Evolutionary conservation across 2,888 invertebrate genomes (phyloP).

Genomic region (Teleiodes luculella): DNA sequence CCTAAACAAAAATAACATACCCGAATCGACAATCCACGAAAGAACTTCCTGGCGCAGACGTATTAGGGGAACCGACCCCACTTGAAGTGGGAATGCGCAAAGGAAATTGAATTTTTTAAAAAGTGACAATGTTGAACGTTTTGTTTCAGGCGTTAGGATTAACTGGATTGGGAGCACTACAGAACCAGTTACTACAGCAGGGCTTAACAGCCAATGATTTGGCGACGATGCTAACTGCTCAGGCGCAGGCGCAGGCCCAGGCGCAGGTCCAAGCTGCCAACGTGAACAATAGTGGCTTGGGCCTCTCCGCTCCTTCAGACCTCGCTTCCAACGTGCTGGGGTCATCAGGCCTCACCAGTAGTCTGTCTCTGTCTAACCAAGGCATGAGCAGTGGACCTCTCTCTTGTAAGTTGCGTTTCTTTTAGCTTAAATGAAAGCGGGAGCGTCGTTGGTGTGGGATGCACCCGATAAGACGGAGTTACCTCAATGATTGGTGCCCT

Average conservation of each 20-base stretch:
- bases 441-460: no score
- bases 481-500: no score
- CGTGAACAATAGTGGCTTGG: conserved; percentile 49
- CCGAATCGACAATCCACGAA: no score
- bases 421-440: no score
- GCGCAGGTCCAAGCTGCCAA: conserved; percentile 35
- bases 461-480: no score
- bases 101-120: no score
- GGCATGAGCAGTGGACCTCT: conserved; percentile 60
- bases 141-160: conserved; percentile 63
- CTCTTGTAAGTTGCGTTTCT: conserved; percentile 59
- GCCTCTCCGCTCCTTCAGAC: conserved; percentile 45
- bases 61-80: no score
- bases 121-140: no score
- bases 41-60: no score
- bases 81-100: no score
- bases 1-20: no score
- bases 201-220: conserved; percentile 67
- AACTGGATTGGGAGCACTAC: conserved; percentile 67
- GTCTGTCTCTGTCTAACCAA: conserved; percentile 32
- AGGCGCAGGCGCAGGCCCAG: conserved; percentile 40
- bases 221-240: conserved; percentile 60
- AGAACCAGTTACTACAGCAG: conserved; percentile 71
- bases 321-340: conserved; percentile 40
- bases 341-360: conserved; percentile 39